Conservation (phyloP, 2,797 vertebrate species). For the Rallus crepitans region DNA sequence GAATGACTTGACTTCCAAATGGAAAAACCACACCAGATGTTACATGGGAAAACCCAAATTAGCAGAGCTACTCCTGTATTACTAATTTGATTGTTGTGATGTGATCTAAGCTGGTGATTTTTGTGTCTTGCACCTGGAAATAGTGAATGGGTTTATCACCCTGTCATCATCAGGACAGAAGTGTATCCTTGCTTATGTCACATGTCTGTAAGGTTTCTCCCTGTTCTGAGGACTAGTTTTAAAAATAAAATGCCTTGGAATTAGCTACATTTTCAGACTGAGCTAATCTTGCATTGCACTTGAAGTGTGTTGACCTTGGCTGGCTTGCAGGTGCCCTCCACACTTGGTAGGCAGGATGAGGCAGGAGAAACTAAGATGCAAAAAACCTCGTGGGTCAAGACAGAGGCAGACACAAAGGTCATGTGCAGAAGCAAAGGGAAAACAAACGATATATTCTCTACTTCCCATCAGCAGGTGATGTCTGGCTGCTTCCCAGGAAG, state of each 20-base stretch:
- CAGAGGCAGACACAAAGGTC: too few relatives aligned
- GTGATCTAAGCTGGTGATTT: not conserved
- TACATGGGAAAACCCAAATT: not conserved
- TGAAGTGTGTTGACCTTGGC: too few relatives aligned
- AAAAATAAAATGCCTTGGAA: not conserved
- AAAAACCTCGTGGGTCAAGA: too few relatives aligned
- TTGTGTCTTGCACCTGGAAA: not conserved
- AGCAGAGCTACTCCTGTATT: not conserved
- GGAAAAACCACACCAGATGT: not conserved
- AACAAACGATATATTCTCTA: too few relatives aligned
- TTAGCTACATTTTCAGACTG: not conserved
- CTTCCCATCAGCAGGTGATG: too few relatives aligned
- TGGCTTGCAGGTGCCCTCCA: too few relatives aligned
- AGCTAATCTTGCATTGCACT: not conserved
- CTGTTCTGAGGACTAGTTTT: not conserved
- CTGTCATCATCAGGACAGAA: not conserved
- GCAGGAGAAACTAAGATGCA: too few relatives aligned
- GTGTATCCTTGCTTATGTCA: not conserved
- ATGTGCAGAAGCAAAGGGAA: too few relatives aligned
- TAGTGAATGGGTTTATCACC: not conserved
- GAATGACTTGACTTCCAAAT: not conserved
- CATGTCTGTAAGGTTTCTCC: fast-evolving
- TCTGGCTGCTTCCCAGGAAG: too few relatives aligned
- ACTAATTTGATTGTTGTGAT: not conserved
- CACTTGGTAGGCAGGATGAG: too few relatives aligned